These are phyloP conservation scores for Odontesthes bonariensis DNA, from an alignment of 2,113 vertebrate species.

Conservation along the genomic window DNA sequence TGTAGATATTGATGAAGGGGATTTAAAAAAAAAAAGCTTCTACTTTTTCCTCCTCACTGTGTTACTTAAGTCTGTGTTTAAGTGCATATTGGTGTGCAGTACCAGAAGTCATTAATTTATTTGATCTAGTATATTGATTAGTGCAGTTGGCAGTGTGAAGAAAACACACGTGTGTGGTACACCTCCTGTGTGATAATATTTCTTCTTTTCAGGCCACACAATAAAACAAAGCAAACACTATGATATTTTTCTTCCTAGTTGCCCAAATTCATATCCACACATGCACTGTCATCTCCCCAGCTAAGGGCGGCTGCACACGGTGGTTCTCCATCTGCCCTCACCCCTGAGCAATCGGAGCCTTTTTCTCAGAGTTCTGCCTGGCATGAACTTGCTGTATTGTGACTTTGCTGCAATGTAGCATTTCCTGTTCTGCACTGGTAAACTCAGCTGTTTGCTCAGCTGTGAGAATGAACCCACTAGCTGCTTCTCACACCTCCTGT, in stretches of 20 bases:
- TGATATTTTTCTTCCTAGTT: neutral
- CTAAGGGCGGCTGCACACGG: conserved; percentile 32
- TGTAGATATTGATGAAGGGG: too few relatives aligned
- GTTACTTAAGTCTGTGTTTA: too few relatives aligned
- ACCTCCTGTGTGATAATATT: neutral
- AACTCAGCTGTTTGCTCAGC: neutral
- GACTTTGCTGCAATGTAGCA: neutral
- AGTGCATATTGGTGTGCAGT: too few relatives aligned
- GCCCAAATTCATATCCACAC: conserved; percentile 19
- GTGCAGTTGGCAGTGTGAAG: too few relatives aligned
- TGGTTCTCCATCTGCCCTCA: conserved; percentile 1
- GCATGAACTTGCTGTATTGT: neutral
- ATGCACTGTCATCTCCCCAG: conserved; percentile 30
- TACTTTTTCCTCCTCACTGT: too few relatives aligned
- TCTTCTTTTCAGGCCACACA: neutral
- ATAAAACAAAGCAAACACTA: neutral
- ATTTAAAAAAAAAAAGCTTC: too few relatives aligned
- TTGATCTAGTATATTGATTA: too few relatives aligned
- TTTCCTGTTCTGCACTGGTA: neutral
- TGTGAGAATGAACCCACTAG: neutral
- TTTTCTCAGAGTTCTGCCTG: neutral
- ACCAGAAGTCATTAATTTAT: too few relatives aligned
- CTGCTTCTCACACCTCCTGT: neutral
- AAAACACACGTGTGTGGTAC: neutral
- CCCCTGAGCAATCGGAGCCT: neutral